Evolutionary conservation across 2,113 vertebrate genomes (phyloP).

Genomic region (Vidua macroura): DNA sequence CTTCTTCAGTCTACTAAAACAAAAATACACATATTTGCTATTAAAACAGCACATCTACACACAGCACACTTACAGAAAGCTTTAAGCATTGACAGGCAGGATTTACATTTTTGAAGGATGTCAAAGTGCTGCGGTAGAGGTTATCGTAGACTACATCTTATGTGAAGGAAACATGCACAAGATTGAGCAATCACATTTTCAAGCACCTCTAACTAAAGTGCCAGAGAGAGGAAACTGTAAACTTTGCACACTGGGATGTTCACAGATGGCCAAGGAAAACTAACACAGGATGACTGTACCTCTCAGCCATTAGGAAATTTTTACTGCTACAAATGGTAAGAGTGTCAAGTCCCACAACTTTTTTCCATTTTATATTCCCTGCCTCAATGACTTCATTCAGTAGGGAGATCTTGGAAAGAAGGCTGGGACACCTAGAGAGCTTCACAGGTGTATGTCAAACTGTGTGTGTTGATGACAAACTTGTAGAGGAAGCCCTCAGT

Average conservation of each 20-base stretch:
- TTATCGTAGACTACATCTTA: not conserved
- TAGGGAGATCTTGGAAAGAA: not conserved
- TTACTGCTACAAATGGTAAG: not conserved
- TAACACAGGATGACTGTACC: not conserved
- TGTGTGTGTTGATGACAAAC: not conserved
- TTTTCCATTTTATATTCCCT: not conserved
- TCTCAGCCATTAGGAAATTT: not conserved
- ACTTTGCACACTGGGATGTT: not conserved
- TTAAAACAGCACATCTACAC: not conserved
- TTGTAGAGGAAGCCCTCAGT: not conserved
- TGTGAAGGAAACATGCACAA: not conserved
- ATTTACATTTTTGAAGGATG: not conserved
- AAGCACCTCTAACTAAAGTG: not conserved
- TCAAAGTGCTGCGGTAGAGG: not conserved
- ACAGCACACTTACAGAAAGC: not conserved
- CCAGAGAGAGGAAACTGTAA: not conserved
- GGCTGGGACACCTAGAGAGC: not conserved
- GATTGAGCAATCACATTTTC: not conserved
- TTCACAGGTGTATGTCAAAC: not conserved
- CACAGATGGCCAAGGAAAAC: not conserved
- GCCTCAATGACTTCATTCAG: not conserved
- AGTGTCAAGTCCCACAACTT: not conserved
- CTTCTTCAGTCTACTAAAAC: conserved; percentile 84
- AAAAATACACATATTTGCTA: not conserved
- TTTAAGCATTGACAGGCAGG: not conserved